Conservation (phyloP, 2,888 invertebrate species). For the Schrankia costaestrigalis region DNA sequence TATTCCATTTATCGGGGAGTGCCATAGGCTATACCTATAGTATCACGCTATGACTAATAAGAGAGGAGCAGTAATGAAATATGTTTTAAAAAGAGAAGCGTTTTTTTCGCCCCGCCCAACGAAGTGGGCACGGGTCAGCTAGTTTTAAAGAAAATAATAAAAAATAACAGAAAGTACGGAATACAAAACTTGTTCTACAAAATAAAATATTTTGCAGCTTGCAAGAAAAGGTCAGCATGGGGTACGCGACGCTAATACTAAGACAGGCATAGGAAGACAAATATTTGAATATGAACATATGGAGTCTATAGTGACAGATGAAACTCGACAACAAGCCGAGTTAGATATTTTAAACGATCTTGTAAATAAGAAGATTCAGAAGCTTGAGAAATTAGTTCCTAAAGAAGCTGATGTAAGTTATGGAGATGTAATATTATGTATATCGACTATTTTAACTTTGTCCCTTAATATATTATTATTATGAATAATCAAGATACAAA, state of each 20-base stretch:
- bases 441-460: too few relatives aligned
- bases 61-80: too few relatives aligned
- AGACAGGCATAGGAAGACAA: conserved; percentile 73
- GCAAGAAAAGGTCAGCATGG: conserved; percentile 71
- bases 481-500: too few relatives aligned
- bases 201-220: conserved; percentile 51
- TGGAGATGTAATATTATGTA: too few relatives aligned
- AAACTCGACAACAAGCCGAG: conserved; percentile 73
- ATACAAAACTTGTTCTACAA: not conserved
- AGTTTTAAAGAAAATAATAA: too few relatives aligned
- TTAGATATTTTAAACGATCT: conserved; percentile 74
- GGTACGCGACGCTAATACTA: conserved; percentile 69
- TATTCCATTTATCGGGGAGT: too few relatives aligned
- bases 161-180: not conserved
- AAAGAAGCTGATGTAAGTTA: conserved; percentile 63
- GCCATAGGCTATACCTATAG: too few relatives aligned
- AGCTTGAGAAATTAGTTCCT: conserved; percentile 60
- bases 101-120: too few relatives aligned
- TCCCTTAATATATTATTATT: too few relatives aligned
- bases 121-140: too few relatives aligned
- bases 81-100: too few relatives aligned
- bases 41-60: too few relatives aligned
- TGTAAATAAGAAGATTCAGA: conserved; percentile 61
- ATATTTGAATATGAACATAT: conserved; percentile 78
- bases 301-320: conserved; percentile 72